These are phyloP conservation scores for Syrista parreyssii DNA, from an alignment of 2,888 invertebrate species.

Conservation along the genomic window DNA sequence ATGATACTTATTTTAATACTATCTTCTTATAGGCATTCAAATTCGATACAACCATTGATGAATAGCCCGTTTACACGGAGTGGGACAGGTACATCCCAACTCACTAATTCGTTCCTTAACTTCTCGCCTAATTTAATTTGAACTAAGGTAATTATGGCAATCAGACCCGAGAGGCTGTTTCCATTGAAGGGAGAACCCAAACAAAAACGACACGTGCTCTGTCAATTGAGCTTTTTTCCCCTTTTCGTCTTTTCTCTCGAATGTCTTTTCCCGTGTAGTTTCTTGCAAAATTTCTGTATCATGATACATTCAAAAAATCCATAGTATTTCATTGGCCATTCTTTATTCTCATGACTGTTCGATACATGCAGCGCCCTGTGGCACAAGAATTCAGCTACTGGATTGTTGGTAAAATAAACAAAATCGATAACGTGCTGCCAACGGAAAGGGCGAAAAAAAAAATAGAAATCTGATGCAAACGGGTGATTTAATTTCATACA, in stretches of 20 bases:
- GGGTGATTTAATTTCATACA: not conserved
- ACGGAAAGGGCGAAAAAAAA: not conserved
- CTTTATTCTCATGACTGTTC: not conserved
- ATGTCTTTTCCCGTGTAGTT: slow-evolving; percentile 20
- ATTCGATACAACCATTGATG: not conserved
- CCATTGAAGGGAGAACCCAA: slow-evolving; percentile 33
- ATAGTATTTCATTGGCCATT: not conserved
- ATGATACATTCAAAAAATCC: not conserved
- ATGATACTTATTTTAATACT: not conserved
- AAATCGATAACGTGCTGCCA: not conserved
- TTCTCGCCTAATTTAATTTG: slow-evolving; percentile 52
- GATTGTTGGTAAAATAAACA: not conserved
- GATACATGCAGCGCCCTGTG: not conserved
- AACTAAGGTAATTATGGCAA: slow-evolving; percentile 54
- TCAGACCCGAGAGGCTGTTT: slow-evolving; percentile 51
- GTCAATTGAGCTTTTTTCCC: not conserved
- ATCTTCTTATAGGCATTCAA: not conserved
- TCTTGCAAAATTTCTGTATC: slow-evolving; percentile 7
- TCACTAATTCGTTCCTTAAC: slow-evolving; percentile 55
- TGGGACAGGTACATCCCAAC: slow-evolving; percentile 27
- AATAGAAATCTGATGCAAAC: not conserved
- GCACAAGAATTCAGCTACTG: not conserved
- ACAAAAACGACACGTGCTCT: slow-evolving; percentile 45
- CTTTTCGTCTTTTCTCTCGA: not conserved
- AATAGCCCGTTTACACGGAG: not conserved